Evolutionary conservation across 2,113 vertebrate species (phyloP).

Genomic region (Puma concolor): DNA sequence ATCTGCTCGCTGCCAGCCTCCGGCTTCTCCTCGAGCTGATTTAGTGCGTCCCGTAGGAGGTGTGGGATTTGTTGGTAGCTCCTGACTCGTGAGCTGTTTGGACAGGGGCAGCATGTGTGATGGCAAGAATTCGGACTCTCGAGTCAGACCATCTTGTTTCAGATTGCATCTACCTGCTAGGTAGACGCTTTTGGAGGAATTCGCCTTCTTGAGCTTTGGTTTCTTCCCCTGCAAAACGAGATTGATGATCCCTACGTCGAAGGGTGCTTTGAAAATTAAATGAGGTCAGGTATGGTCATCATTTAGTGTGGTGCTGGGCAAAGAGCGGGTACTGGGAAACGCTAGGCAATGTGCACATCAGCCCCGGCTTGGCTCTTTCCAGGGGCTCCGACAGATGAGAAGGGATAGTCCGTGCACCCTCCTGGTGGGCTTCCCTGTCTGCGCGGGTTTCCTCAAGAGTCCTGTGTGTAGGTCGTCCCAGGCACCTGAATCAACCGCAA

Average conservation of each 20-base stretch:
- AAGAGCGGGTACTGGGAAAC: not conserved
- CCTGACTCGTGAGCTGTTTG: not conserved
- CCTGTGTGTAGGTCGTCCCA: not conserved
- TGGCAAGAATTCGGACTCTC: not conserved
- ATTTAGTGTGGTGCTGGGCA: not conserved
- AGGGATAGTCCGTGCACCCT: not conserved
- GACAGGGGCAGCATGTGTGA: not conserved
- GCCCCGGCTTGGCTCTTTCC: not conserved
- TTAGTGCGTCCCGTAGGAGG: not conserved
- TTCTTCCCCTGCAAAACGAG: not conserved
- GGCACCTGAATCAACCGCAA: not conserved
- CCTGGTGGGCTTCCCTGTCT: not conserved
- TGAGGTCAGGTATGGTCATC: not conserved
- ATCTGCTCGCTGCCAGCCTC: slow-evolving; percentile 63
- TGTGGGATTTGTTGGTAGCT: not conserved
- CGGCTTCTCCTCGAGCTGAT: slow-evolving; percentile 21
- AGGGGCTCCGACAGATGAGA: not conserved
- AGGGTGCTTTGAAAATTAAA: not conserved
- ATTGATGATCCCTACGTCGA: not conserved
- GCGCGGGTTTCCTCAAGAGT: not conserved
- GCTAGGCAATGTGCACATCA: not conserved
- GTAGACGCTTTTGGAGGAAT: not conserved
- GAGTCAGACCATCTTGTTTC: not conserved
- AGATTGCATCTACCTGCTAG: not conserved
- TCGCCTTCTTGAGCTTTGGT: not conserved